Evolutionary conservation across 1,140 invertebrate species (phyloP).

Genomic region (Semibalanus balanoides): DNA sequence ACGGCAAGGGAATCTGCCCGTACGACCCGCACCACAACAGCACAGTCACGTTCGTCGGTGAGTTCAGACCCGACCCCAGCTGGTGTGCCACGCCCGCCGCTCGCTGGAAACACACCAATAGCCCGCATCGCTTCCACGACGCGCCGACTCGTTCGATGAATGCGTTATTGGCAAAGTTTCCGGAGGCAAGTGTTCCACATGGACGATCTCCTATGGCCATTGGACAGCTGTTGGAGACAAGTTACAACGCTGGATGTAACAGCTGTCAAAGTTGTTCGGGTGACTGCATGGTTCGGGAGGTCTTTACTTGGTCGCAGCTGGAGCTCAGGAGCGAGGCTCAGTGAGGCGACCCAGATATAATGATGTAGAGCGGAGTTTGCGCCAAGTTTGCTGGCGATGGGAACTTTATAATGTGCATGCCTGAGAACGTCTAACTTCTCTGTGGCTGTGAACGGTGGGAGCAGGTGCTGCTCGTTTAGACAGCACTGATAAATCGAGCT

Average conservation of each 20-base stretch:
- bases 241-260: not conserved
- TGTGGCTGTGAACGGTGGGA: not conserved
- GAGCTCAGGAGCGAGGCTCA: too few species aligned
- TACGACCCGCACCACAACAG: slow-evolving; percentile 88
- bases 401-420: too few species aligned
- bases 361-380: too few species aligned
- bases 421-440: too few species aligned
- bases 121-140: not conserved
- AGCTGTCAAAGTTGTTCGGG: not conserved
- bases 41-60: slow-evolving; percentile 51
- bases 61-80: slow-evolving; percentile 18
- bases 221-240: not conserved
- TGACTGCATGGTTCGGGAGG: too few species aligned
- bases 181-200: not conserved
- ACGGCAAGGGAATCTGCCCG: slow-evolving; percentile 73
- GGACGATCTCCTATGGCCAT: not conserved
- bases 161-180: not conserved
- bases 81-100: too few species aligned
- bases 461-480: not conserved
- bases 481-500: not conserved
- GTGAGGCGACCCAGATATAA: too few species aligned
- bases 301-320: too few species aligned
- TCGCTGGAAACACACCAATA: too few species aligned
- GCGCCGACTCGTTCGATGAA: not conserved
- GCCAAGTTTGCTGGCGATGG: too few species aligned